phyloP scores from a whole-genome alignment of 2,113 vertebrate species.

The Dromaius novaehollandiae region DNA sequence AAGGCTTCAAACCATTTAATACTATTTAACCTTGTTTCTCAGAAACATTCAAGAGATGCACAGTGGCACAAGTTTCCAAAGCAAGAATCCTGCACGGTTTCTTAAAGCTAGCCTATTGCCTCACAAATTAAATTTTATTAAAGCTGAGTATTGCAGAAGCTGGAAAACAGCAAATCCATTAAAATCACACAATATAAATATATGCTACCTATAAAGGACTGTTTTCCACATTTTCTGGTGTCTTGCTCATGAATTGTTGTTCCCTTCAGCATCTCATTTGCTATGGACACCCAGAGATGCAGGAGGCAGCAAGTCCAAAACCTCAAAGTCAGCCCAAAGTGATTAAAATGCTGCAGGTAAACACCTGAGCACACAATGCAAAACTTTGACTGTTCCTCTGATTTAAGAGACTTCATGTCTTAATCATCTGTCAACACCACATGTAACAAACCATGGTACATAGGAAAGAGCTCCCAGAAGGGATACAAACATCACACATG shows the following conservation, averaged over 20 bases:
- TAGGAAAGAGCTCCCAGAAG: slow-evolving; percentile 63
- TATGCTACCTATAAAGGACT: fast-evolving
- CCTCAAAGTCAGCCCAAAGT: background rate
- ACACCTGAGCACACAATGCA: slow-evolving; percentile 19
- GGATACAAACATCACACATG: slow-evolving; percentile 34
- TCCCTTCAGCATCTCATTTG: background rate
- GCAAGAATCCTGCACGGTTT: background rate
- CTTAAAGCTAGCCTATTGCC: no score
- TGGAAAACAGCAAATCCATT: background rate
- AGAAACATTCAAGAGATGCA: background rate
- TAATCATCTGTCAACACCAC: slow-evolving; percentile 65
- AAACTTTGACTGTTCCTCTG: slow-evolving; percentile 32
- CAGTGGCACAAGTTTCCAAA: no score
- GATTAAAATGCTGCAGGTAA: background rate
- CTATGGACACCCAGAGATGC: background rate
- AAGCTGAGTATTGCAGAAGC: background rate
- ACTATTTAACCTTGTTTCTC: background rate
- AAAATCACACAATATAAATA: fast-evolving
- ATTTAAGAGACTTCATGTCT: slow-evolving; percentile 56
- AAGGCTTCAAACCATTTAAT: fast-evolving
- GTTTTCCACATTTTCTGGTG: background rate
- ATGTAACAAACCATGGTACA: background rate
- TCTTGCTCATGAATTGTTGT: fast-evolving
- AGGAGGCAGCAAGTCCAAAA: background rate
- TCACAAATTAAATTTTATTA: background rate